Percentiles rank a stretch among this genome's conserved stretches.
phyloP scores from a whole-genome alignment of 2,888 invertebrate species.

The Apodemia duryi region DNA sequence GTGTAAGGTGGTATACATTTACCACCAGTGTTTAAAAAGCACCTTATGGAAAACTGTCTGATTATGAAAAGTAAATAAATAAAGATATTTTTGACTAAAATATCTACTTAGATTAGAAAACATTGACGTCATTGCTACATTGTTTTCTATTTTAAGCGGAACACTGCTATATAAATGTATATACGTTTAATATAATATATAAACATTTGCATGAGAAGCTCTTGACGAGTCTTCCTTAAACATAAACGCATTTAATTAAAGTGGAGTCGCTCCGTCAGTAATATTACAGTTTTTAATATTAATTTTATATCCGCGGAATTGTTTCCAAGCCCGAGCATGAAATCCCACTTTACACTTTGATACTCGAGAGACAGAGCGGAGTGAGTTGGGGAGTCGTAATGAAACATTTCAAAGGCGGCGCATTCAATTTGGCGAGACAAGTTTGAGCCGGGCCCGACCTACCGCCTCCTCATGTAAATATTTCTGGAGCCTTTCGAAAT shows the following conservation, averaged over 20 bases:
- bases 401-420: slow-evolving; percentile 18
- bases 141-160: too few species aligned
- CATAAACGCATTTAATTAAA: slow-evolving; percentile 5
- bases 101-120: too few species aligned
- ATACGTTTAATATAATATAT: too few species aligned
- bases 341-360: slow-evolving; percentile 12
- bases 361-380: not conserved
- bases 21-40: too few species aligned
- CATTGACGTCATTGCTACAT: too few species aligned
- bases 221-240: not conserved
- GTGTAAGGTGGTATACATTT: too few species aligned
- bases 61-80: too few species aligned
- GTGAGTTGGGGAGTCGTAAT: slow-evolving; percentile 4
- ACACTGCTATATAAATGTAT: too few species aligned
- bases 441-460: slow-evolving; percentile 4
- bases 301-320: not conserved
- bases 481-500: not conserved
- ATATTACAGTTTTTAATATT: slow-evolving; percentile 3
- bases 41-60: too few species aligned
- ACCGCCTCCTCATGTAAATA: not conserved
- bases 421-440: slow-evolving; percentile 18
- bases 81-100: too few species aligned
- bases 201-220: too few species aligned
- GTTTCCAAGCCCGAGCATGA: not conserved
- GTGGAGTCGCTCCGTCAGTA: not conserved